These are phyloP conservation scores for Dicyrtoma fusca DNA, from an alignment of 2,888 invertebrate species.

Conservation along the genomic window DNA sequence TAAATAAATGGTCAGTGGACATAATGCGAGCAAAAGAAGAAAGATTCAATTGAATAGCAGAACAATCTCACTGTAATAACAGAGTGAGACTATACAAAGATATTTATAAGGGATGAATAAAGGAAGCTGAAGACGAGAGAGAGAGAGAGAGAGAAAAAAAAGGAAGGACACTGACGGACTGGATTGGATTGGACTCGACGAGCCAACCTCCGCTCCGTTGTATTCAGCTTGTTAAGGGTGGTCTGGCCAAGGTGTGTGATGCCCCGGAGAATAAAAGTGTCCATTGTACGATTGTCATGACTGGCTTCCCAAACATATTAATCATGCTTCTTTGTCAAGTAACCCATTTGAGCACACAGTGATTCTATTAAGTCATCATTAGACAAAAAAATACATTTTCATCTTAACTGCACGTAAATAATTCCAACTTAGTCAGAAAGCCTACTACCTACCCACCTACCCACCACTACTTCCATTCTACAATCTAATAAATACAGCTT, in stretches of 20 bases:
- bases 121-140: constrained; percentile 12
- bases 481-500: constrained; percentile 24
- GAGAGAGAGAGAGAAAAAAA: constrained; percentile 8
- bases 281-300: constrained; percentile 57
- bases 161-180: constrained; percentile 20
- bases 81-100: not conserved
- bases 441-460: too few species aligned
- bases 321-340: constrained; percentile 55
- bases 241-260: constrained; percentile 46
- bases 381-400: constrained; percentile 27
- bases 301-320: constrained; percentile 57
- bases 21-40: not conserved
- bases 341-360: constrained; percentile 47
- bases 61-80: constrained; percentile 18
- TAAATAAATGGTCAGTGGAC: constrained; percentile 13
- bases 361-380: constrained; percentile 56
- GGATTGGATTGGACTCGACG: constrained; percentile 5
- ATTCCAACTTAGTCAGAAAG: constrained; percentile 8
- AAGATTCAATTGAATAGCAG: constrained; percentile 1
- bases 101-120: constrained; percentile 3
- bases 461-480: not conserved
- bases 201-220: constrained; percentile 1
- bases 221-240: constrained; percentile 35
- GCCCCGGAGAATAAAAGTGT: constrained; percentile 53
- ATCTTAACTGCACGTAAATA: constrained; percentile 16